A percentile compares a stretch with the other conserved stretches of the same genome.
Conservation (phyloP, 1,140 invertebrate species). For the Varroa destructor region DNA sequence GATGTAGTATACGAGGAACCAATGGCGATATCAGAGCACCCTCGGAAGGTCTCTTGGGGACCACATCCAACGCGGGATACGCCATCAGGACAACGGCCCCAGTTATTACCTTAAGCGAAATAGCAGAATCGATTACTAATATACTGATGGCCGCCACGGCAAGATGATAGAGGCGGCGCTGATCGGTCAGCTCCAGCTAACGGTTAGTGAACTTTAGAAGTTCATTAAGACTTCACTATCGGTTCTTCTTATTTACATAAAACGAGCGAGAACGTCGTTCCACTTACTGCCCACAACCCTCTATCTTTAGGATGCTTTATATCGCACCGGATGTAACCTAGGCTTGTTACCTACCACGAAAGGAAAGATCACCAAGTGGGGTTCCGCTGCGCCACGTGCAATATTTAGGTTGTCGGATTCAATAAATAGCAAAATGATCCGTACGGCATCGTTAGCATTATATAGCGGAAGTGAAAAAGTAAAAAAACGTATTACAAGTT, state of each 20-base stretch:
- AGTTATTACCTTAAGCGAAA: slow-evolving; percentile 33
- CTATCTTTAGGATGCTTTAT: no score
- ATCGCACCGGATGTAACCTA: neutral
- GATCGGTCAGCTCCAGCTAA: no score
- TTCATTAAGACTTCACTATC: neutral
- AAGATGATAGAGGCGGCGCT: neutral
- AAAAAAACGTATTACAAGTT: no score
- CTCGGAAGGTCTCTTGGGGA: slow-evolving; percentile 34
- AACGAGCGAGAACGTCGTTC: no score
- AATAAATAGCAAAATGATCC: no score
- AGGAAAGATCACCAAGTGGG: neutral
- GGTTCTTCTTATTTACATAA: no score
- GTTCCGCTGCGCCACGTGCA: no score
- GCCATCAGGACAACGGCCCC: slow-evolving; percentile 34
- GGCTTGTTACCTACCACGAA: neutral
- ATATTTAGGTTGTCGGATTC: no score
- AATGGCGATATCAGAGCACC: slow-evolving; percentile 34
- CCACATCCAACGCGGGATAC: slow-evolving; percentile 33
- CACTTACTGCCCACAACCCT: no score
- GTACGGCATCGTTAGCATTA: no score
- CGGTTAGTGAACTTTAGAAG: neutral
- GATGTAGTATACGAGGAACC: no score
- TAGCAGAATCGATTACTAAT: neutral
- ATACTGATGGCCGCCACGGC: neutral
- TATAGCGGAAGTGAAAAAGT: no score